Evolutionary conservation across 2,888 invertebrate species (phyloP).

Genomic region (Ophioninae sp.): DNA sequence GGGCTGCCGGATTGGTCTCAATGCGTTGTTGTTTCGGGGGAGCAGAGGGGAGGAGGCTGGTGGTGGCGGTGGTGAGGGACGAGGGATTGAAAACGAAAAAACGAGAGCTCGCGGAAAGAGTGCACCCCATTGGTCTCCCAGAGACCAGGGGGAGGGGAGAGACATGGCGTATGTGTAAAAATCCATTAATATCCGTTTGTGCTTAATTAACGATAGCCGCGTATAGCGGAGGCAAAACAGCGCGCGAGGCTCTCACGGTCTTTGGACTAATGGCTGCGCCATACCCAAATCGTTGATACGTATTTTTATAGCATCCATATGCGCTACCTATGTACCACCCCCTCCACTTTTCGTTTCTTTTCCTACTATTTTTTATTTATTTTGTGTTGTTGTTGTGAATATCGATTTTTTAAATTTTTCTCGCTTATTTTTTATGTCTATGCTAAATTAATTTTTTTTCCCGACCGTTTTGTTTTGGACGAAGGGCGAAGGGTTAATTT

Average conservation of each 20-base stretch:
- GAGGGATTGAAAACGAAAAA: constrained; percentile 30
- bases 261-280: constrained; percentile 79
- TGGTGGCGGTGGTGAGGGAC: constrained; percentile 14
- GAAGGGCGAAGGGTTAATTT: too few species aligned
- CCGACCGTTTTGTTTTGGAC: too few species aligned
- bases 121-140: constrained; percentile 28
- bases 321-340: constrained; percentile 37
- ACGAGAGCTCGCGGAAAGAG: constrained; percentile 44
- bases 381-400: background rate
- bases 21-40: constrained; percentile 51
- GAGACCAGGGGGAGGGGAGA: constrained; percentile 22
- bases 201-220: constrained; percentile 80
- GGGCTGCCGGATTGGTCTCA: constrained; percentile 61
- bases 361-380: background rate
- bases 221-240: constrained; percentile 52
- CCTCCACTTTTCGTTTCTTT: constrained; percentile 50
- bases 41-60: too few species aligned
- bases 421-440: background rate
- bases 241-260: constrained; percentile 71
- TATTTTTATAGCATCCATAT: constrained; percentile 72
- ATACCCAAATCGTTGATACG: constrained; percentile 78
- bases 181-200: constrained; percentile 82
- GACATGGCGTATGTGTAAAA: constrained; percentile 78
- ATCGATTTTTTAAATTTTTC: background rate
- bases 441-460: background rate